Evolutionary conservation across 1,140 invertebrate genomes (phyloP).

Genomic region (Drosophila leontia): DNA sequence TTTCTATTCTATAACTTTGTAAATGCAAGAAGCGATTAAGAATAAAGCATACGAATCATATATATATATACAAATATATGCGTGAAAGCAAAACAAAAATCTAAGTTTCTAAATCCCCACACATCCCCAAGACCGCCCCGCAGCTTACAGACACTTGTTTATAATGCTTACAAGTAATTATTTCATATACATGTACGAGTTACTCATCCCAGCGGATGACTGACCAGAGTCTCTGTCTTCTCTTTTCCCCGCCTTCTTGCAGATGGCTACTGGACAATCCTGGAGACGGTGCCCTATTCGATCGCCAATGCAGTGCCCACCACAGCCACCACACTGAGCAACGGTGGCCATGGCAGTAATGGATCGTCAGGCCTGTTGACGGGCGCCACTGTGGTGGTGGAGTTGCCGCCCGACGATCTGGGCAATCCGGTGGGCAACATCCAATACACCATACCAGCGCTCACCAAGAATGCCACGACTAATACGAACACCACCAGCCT

Average conservation of each 20-base stretch:
- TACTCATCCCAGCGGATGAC: conserved; percentile 8
- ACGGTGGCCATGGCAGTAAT: conserved; percentile 27
- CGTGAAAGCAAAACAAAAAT: conserved; percentile 36
- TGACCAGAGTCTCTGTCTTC: conserved; percentile 15
- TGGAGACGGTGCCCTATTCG: conserved; percentile 81
- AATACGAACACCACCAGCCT: conserved; percentile 62
- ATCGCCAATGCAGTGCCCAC: conserved; percentile 55
- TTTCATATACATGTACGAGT: conserved; percentile 27
- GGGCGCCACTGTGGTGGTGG: conserved; percentile 77
- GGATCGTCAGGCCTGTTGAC: conserved; percentile 44
- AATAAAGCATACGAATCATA: conserved; percentile 70
- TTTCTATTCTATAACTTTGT: conserved; percentile 58
- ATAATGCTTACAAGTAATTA: conserved; percentile 65
- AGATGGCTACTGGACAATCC: conserved; percentile 82
- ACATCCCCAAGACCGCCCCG: conserved; percentile 36
- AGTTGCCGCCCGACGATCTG: conserved; percentile 76
- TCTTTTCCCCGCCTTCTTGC: conserved; percentile 41
- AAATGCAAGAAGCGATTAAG: conserved; percentile 73
- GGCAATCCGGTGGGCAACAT: conserved; percentile 79
- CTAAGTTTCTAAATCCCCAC: conserved; percentile 40
- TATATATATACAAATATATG: conserved; percentile 27
- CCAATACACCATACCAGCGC: conserved; percentile 76
- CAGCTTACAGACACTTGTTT: conserved; percentile 43
- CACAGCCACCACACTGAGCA: conserved; percentile 46
- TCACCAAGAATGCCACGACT: conserved; percentile 69